Conservation (phyloP, 2,797 vertebrate species). For the Sardinella longiceps region DNA sequence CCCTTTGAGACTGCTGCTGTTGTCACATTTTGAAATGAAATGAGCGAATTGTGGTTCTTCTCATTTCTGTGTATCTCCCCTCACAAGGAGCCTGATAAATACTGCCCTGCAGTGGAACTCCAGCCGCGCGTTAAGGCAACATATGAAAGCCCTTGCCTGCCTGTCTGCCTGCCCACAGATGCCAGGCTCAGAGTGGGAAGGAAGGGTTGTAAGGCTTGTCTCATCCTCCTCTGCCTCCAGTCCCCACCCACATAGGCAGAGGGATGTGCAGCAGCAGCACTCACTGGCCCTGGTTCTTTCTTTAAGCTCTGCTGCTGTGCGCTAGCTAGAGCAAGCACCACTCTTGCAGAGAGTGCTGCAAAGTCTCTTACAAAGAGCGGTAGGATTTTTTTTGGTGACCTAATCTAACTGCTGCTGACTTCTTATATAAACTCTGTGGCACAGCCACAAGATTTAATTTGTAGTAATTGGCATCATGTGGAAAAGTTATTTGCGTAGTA, state of each 20-base stretch:
- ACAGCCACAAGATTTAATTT: neutral
- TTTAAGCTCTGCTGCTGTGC: neutral
- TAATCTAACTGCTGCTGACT: neutral
- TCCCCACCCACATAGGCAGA: neutral
- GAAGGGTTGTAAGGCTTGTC: constrained; percentile 15
- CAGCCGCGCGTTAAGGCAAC: neutral
- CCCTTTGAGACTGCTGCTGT: neutral
- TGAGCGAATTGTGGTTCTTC: neutral
- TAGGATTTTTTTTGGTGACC: neutral
- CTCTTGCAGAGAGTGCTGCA: neutral
- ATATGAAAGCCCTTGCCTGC: neutral
- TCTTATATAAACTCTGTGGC: neutral
- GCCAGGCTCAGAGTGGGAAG: constrained; percentile 7
- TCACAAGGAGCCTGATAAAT: neutral
- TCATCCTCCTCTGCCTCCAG: constrained; percentile 15
- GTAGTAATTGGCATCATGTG: constrained; percentile 7
- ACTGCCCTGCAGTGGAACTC: constrained; percentile 6
- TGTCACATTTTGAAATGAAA: neutral
- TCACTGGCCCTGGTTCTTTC: neutral
- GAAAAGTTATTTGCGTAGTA: neutral
- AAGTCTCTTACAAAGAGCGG: neutral
- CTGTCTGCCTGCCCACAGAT: constrained; percentile 15
- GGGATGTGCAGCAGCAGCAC: neutral
- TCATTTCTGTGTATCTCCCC: neutral
- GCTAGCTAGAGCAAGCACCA: neutral